A percentile compares a stretch with the other conserved stretches of the same genome.
Evolutionary conservation across 92 coral and sea anemone species (phyloP).

Genomic region (Parazoanthus darwini): DNA sequence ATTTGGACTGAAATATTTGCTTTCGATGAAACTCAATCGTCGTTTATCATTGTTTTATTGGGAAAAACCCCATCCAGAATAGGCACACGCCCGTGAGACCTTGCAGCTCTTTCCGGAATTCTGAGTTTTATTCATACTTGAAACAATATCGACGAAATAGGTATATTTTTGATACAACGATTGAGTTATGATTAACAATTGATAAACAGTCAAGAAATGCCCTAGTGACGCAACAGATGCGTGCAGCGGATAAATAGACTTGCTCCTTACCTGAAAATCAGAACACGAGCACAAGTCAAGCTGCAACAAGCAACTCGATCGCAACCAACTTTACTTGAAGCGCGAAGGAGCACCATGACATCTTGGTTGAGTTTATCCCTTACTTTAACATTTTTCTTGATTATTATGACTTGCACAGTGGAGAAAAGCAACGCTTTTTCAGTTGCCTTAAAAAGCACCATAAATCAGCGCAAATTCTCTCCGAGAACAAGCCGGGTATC

Average conservation of each 20-base stretch:
- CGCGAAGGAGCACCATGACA: slow-evolving; percentile 3
- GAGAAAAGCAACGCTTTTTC: too few relatives aligned
- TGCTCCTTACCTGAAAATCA: not conserved
- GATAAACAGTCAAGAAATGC: not conserved
- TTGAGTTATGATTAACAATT: not conserved
- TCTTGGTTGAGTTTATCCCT: not conserved
- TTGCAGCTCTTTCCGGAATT: not conserved
- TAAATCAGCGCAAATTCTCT: too few relatives aligned
- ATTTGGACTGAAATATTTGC: not conserved
- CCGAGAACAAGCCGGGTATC: slow-evolving; percentile 7
- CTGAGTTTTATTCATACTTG: too few relatives aligned
- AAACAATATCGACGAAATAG: too few relatives aligned
- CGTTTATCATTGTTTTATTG: not conserved
- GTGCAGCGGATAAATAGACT: not conserved
- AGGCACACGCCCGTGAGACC: not conserved
- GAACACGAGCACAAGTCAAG: not conserved
- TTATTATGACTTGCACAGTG: too few relatives aligned
- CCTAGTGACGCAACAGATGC: slow-evolving; percentile 18
- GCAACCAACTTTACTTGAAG: not conserved
- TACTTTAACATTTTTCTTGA: too few relatives aligned
- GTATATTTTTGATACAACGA: too few relatives aligned
- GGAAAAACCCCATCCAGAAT: not conserved
- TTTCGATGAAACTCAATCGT: not conserved
- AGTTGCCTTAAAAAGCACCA: too few relatives aligned
- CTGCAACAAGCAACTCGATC: not conserved